Base-by-base conservation (phyloP, 2,797 vertebrate species). In the Distichodus sexfasciatus region DNA sequence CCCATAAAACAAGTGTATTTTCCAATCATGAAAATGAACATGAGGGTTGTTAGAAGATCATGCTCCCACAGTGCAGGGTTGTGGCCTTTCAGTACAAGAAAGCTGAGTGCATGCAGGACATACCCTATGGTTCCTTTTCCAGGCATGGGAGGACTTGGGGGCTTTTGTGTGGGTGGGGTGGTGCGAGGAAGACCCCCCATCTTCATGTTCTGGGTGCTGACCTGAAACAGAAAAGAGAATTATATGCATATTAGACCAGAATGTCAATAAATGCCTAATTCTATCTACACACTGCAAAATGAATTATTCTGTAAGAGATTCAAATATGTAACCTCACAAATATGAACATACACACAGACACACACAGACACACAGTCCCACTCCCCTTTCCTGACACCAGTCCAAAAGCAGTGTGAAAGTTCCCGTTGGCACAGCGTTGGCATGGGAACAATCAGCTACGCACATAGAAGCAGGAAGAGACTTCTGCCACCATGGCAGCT, bases 61-160 rank as follows among this genome's bases (percentile, higher is more conserved):
- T 10, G 8, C 31, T 55, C 33, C 19, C 24, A 0, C 6, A 14
- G 21, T 59, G 36, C 19, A 11, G 4, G 3, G 10, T 3, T 19
- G 4, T 19, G 17, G 21, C 21, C 4, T 53, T 51, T 6, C 26
- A 58, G 10, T 31, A 46, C 41, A 38, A 26, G 26, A 33, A 0
- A 43, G 14, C n/a, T 1, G 21, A 12, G 0, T 2, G 6, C 17
- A 2, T n/a, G 19, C 38, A 17, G 46, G 76, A 91, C 93, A 79
- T 85, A 98, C 96, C 95, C 96, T 77, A 97, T 87, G 40, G 94
- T 96, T 83, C 93, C 94, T 81, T 94, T 96, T 72, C 94, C 95
- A 2, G 93, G 89, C 87, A 94, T 85, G 0, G 96, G 95, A 14
- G 96, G 96, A 40, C 96, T 98, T 23, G 96, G 95, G 0, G 95